Base-by-base conservation (phyloP, 2,888 invertebrate genomes). In the Sarcophaga variegata region DNA sequence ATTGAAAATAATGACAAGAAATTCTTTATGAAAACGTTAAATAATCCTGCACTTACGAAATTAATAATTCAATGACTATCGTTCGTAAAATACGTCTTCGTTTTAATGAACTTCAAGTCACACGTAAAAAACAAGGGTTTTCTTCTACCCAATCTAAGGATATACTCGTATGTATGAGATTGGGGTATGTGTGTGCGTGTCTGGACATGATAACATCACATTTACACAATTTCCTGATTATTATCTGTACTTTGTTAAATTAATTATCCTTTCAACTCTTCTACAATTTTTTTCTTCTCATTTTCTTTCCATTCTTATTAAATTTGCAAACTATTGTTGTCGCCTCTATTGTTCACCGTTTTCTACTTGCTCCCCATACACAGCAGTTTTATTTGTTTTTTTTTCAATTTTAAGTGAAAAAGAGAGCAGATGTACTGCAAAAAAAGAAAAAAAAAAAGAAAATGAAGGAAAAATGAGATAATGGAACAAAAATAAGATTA, bases 201-300 rank as follows among this genome's bases (percentile, higher is more conserved):
- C 17, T 12, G 5, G 3, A 69, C 17, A 14, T 64, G 70, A 54
- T 71, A 69, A 64, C 59, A 74, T 74, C 59, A 45, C 14, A 54
- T 59, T 66, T 45, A 25, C 17, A 71, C 37, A 64, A 54, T 59
- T 54, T 59, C 3, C 49, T 54, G 27, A 54, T 59, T 59, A 27
- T 71, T 25, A 69, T 71, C 12, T 37, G n/a, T 2, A 1, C 45
- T 72, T 66, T 64, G 22, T 64, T 54, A 67, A 54, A 80, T 60
- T 59, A 74, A 74, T 80, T 80, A 67, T 80, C 47, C 37, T 66
- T 80, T 72, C 17, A 66, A 70, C 37, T 37, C 17, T 10, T 59
- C 11, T 37, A 25, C 59, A 45, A 14, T 66, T 72, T 45, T 2
- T 72, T 54, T 12, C n/a, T n/a, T 22, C 2, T 54, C 54, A 12